A percentile compares a stretch with the other conserved stretches of the same genome.
Evolutionary conservation across 2,888 invertebrate genomes (phyloP).

Genomic region (Metopia argyrocephala): DNA sequence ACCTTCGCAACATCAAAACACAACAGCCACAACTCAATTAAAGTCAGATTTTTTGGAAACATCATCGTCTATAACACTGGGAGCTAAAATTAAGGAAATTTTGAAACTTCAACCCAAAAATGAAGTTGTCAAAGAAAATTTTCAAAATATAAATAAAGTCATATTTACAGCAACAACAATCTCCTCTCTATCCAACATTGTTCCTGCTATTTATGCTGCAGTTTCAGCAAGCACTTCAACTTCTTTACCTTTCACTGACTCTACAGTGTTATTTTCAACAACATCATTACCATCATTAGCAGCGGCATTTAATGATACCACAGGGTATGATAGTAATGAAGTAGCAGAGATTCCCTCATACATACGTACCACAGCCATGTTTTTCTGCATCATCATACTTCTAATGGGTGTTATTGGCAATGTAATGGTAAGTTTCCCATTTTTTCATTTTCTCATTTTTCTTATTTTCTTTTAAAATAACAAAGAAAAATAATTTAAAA

Average conservation of each 20-base stretch:
- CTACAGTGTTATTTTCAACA: slow-evolving; percentile 7
- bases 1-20: not conserved
- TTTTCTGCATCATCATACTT: slow-evolving; percentile 92
- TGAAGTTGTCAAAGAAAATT: slow-evolving; percentile 14
- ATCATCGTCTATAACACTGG: slow-evolving; percentile 1
- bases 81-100: slow-evolving; percentile 25
- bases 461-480: not conserved
- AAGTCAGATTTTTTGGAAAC: slow-evolving; percentile 9
- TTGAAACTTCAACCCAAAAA: slow-evolving; percentile 3
- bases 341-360: slow-evolving; percentile 87
- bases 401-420: slow-evolving; percentile 94
- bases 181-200: not conserved
- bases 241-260: slow-evolving; percentile 16
- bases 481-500: too few relatives aligned
- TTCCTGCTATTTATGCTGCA: slow-evolving; percentile 1
- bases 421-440: slow-evolving; percentile 83
- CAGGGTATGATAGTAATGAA: slow-evolving; percentile 17
- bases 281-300: not conserved
- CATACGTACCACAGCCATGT: slow-evolving; percentile 92
- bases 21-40: slow-evolving; percentile 7
- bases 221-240: slow-evolving; percentile 17
- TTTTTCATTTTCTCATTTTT: not conserved
- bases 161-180: slow-evolving; percentile 27
- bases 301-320: slow-evolving; percentile 19
- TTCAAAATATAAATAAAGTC: slow-evolving; percentile 32